Percentiles rank a stretch among this genome's conserved stretches.
These are phyloP conservation scores for Bimastos eiseni DNA, from an alignment of 2,888 invertebrate genomes.

Conservation along the genomic window DNA sequence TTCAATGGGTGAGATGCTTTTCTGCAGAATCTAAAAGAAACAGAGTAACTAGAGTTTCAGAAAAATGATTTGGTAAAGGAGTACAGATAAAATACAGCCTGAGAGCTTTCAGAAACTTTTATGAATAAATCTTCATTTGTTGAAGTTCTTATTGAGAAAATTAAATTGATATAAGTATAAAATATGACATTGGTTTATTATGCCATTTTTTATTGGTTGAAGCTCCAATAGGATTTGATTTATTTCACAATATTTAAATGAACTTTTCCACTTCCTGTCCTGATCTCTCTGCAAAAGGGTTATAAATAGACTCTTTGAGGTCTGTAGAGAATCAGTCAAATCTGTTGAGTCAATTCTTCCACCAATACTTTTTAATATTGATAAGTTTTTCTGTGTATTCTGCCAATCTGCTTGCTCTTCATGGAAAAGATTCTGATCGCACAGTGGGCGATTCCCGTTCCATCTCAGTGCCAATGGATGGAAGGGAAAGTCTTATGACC, in stretches of 20 bases:
- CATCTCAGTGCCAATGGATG: background rate
- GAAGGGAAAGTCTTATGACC: background rate
- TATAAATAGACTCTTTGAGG: background rate
- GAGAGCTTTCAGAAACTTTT: background rate
- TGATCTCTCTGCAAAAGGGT: background rate
- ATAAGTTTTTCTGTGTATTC: background rate
- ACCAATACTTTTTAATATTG: background rate
- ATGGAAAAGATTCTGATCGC: background rate
- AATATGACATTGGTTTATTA: background rate
- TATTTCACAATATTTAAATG: background rate
- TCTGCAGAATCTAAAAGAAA: background rate
- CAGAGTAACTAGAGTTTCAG: background rate
- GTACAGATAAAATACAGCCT: background rate
- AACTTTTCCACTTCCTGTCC: background rate
- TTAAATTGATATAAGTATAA: background rate
- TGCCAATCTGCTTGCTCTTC: background rate
- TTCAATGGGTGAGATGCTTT: conserved; percentile 19
- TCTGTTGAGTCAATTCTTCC: background rate
- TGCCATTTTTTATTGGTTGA: background rate
- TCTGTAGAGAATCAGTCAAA: background rate
- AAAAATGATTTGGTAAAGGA: background rate
- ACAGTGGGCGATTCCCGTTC: background rate
- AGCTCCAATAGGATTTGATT: background rate
- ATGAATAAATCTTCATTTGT: background rate
- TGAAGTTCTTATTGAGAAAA: background rate